Base-by-base conservation (phyloP, 2,113 vertebrate genomes). In the Anolis carolinensis region DNA sequence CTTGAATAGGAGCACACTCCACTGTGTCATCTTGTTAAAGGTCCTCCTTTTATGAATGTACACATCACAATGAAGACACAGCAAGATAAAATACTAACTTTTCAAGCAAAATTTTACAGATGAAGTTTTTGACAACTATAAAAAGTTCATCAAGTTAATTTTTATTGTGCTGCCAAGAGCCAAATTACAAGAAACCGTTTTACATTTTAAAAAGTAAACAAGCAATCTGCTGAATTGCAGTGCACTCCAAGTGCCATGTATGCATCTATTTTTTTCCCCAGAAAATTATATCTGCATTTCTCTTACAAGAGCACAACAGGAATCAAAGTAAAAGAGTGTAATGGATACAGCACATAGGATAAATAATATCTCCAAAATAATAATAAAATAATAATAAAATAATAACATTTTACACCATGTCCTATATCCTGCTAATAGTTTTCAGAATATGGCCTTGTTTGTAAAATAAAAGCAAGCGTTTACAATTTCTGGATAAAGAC, bases 291-390 rank as follows among this genome's bases (percentile, higher is more conserved):
- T 96, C 93, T 96, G 95, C 95, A 95, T 97, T 96, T 97, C 94
- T 97, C 95, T 97, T 96, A 97, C 96, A 97, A 97, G 95, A 97
- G 97, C 96, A 98, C 96, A 96, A 97, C 96, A 97, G 96, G 95
- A 97, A 97, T 96, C 96, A 96, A 96, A 96, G 94, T 96, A 96
- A 96, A 97, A 96, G 94, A 96, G 95, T 97, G 96, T 95, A 96
- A 96, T 94, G 96, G 95, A 96, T 96, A 97, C 96, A 97, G 96
- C 96, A 97, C 96, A 96, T 95, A 97, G 95, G 92, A 96, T 96
- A 96, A 96, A 97, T 96, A 96, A 95, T 96, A 96, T 97, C 95
- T 97, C 96, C 96, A 95, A 96, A 97, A 96, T 96, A 96, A 95
- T 95, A 96, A 96, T 93, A 96, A 95, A 94, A 96, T 94, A 95